Conservation (phyloP, 1,140 invertebrate genomes). For the Eriosoma lanigerum region DNA sequence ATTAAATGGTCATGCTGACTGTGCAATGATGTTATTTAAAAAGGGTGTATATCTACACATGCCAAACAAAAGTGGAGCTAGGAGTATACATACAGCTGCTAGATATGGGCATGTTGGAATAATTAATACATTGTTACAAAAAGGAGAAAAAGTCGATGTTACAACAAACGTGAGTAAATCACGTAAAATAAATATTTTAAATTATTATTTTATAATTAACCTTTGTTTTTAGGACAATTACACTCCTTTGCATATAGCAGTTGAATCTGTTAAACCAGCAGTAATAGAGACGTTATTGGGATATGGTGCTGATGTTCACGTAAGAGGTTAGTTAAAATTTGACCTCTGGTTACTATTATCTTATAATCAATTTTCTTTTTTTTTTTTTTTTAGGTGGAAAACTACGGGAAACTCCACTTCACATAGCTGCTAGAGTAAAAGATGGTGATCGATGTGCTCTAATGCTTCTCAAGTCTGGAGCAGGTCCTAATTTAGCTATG, state of each 20-base stretch:
- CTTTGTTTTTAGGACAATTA: constrained; percentile 81
- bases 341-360: neutral
- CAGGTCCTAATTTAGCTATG: constrained; percentile 87
- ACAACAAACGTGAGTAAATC: constrained; percentile 81
- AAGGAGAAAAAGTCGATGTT: constrained; percentile 94
- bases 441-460: constrained; percentile 95
- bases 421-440: constrained; percentile 89
- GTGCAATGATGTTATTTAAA: constrained; percentile 97
- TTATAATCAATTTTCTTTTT: neutral
- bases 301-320: constrained; percentile 94
- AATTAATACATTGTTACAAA: constrained; percentile 91
- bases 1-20: constrained; percentile 93
- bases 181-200: neutral
- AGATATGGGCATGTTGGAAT: constrained; percentile 94
- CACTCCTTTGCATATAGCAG: constrained; percentile 98
- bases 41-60: constrained; percentile 99
- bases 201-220: neutral
- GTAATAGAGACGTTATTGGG: constrained; percentile 96
- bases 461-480: constrained; percentile 96
- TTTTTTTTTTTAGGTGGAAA: constrained; percentile 67
- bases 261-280: constrained; percentile 90
- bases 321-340: constrained; percentile 69
- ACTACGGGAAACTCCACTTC: constrained; percentile 87
- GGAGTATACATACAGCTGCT: constrained; percentile 90
- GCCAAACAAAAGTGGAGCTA: constrained; percentile 95